These are phyloP conservation scores for Latrodectus elegans DNA, from an alignment of 2,888 invertebrate genomes.

Conservation along the genomic window DNA sequence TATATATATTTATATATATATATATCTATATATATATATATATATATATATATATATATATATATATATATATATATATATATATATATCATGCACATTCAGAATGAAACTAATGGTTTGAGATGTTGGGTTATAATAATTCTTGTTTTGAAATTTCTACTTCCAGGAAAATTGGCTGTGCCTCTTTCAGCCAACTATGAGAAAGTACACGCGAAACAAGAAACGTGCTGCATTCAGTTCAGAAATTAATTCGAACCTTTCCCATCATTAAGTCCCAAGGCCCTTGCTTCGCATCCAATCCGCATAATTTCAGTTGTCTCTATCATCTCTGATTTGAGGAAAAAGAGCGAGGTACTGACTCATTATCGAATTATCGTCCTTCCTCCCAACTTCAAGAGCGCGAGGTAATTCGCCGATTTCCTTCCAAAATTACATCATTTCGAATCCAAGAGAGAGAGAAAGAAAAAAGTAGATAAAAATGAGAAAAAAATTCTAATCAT, in stretches of 20 bases:
- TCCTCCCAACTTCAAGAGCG: conserved; percentile 9
- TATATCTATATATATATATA: too few species aligned
- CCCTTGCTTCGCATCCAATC: conserved; percentile 11
- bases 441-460: conserved; percentile 33
- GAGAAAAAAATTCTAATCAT: conserved; percentile 10
- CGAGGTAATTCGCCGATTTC: conserved; percentile 35
- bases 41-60: too few species aligned
- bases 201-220: background rate
- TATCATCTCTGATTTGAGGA: conserved; percentile 31
- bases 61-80: too few species aligned
- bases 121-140: too few species aligned
- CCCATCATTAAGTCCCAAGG: conserved; percentile 40
- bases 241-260: background rate
- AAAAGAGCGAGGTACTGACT: conserved; percentile 24
- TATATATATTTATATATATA: too few species aligned
- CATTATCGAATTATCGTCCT: conserved; percentile 52
- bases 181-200: background rate
- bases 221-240: background rate
- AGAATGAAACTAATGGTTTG: too few species aligned
- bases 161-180: background rate
- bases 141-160: too few species aligned
- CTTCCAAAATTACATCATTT: conserved; percentile 39
- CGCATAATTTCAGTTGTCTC: conserved; percentile 30
- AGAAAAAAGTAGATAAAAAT: conserved; percentile 14
- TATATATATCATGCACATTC: too few species aligned